Evolutionary conservation across 2,888 invertebrate genomes (phyloP), one percentile per base, ranked within the genome.

Genomic region (Augiades crinisus): DNA sequence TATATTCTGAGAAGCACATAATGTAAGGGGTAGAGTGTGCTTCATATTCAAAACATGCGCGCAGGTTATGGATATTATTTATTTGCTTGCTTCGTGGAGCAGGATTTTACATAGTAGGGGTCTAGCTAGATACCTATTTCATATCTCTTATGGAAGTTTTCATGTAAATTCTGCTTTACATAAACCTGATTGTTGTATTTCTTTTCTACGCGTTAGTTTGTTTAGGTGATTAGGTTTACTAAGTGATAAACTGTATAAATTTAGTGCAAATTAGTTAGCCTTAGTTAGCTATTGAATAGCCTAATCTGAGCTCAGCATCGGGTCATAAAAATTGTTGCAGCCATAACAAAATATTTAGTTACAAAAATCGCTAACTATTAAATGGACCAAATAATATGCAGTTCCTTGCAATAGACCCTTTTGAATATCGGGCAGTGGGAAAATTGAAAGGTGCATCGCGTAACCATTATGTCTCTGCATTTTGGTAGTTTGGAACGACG

Each of bases 361-460:
- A n/a, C 5, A 3, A 1, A 27, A 27, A 10, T 10, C 2, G 3
- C 3, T 27, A 2, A 10, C 27, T 27, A 27, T 1, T n/a, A 27
- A 10, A 27, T n/a, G 10, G 10, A 16, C 22, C 10, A n/a, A 14
- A 24, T 45, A 30, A 52, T 47, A 31, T 53, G 22, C 10, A 38
- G 14, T 36, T 21, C 14, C 6, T 27, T 16, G 40, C 34, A 50
- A 47, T 53, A 30, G 24, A 17, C 40, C 33, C 40, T 33, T 40
- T 55, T 54, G 21, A 49, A 36, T 50, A 46, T 31, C 24, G 61
- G 59, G 55, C 73, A 73, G 72, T 86, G 83, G 82, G 85, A 86
- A 86, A 72, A 77, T 78, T 56, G 63, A 84, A 86, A 86, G 82
- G 84, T 84, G 84, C 75, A 75, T 72, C 70, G 59, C 62, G 60